phyloP scores from a whole-genome alignment of 2,113 vertebrate species.

The Tichodroma muraria region DNA sequence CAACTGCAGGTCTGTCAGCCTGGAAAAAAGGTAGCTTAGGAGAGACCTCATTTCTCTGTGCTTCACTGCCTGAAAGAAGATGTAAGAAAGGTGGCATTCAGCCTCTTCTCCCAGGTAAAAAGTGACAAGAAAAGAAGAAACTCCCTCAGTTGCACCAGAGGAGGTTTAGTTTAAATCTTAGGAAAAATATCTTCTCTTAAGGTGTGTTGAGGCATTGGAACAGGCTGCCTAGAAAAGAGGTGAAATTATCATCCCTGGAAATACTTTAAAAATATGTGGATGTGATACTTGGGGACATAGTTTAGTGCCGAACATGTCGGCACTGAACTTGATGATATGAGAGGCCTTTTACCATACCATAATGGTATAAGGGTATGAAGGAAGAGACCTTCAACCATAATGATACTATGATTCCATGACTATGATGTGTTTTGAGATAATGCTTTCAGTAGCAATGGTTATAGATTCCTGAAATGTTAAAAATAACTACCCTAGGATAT shows the following conservation, averaged over 20 bases:
- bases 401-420: neutral
- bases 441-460: neutral
- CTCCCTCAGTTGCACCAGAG: neutral
- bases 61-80: neutral
- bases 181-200: neutral
- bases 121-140: neutral
- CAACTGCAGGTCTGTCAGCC: neutral
- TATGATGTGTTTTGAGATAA: neutral
- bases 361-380: too few relatives aligned
- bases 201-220: neutral
- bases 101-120: neutral
- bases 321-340: neutral
- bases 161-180: neutral
- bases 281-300: neutral
- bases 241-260: neutral
- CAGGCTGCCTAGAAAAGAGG: neutral
- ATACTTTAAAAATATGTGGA: neutral
- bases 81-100: neutral
- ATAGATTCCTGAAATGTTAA: neutral
- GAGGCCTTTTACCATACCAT: neutral
- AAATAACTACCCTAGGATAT: neutral
- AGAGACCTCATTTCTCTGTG: neutral
- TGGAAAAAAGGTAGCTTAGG: neutral
- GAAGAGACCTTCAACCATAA: too few relatives aligned
- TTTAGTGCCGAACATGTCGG: rapidly evolving